These are phyloP conservation scores for Eupeodes corollae DNA, from an alignment of 1,140 invertebrate genomes.

Conservation along the genomic window DNA sequence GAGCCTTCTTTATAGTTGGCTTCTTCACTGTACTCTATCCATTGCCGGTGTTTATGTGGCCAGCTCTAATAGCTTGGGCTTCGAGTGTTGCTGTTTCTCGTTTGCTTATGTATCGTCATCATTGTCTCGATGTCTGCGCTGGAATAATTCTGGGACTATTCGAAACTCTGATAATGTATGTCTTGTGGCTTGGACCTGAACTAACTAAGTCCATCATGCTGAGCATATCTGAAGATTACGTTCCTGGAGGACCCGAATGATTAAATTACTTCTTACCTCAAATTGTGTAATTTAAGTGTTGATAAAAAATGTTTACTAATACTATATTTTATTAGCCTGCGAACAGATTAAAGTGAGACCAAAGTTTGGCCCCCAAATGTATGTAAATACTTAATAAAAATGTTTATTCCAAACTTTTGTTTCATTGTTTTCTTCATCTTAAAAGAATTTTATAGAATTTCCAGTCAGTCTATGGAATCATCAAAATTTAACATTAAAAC, in stretches of 20 bases:
- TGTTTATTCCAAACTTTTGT: no score
- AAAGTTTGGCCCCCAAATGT: no score
- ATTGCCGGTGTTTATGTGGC: slow-evolving; percentile 45
- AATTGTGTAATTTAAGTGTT: no score
- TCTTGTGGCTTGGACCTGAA: slow-evolving; percentile 54
- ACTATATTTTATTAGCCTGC: no score
- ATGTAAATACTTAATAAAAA: no score
- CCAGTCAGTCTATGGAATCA: no score
- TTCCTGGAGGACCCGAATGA: slow-evolving; percentile 38
- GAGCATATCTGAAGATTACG: slow-evolving; percentile 45
- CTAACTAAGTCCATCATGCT: slow-evolving; percentile 41
- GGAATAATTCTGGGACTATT: slow-evolving; percentile 66
- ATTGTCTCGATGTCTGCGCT: slow-evolving; percentile 70
- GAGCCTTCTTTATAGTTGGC: slow-evolving; percentile 63
- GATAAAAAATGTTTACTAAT: no score
- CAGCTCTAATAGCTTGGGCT: slow-evolving; percentile 62
- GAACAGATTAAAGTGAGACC: no score
- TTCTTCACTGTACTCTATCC: slow-evolving; percentile 57
- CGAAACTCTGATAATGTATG: slow-evolving; percentile 52
- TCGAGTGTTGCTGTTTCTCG: slow-evolving; percentile 64
- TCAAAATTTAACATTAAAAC: no score
- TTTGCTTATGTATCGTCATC: slow-evolving; percentile 60
- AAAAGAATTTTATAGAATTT: no score
- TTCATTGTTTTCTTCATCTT: no score
- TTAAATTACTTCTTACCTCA: no score